A percentile compares a stretch with the other conserved stretches of the same genome.
Conservation (phyloP, 1,140 invertebrate genomes). For the Lerema accius region DNA sequence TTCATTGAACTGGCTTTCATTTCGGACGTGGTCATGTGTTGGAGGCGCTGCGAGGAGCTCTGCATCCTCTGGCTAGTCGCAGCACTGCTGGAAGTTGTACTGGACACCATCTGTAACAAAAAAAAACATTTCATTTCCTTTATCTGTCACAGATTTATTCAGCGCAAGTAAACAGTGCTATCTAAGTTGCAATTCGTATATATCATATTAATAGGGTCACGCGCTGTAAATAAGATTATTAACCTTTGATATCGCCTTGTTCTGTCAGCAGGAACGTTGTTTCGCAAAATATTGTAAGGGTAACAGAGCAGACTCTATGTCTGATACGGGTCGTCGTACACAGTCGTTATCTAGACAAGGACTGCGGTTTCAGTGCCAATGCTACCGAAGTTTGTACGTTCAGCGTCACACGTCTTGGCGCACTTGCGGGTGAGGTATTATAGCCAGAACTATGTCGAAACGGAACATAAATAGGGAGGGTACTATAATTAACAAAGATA, state of each 20-base stretch:
- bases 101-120: slow-evolving; percentile 78
- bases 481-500: slow-evolving; percentile 13
- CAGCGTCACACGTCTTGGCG: slow-evolving; percentile 77
- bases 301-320: slow-evolving; percentile 28
- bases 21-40: slow-evolving; percentile 82
- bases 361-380: slow-evolving; percentile 79
- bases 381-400: slow-evolving; percentile 58
- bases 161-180: slow-evolving; percentile 27
- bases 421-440: slow-evolving; percentile 63
- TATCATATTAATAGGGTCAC: slow-evolving; percentile 19
- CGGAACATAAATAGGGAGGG: slow-evolving; percentile 55
- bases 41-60: slow-evolving; percentile 76
- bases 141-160: not conserved
- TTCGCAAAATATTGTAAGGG: slow-evolving; percentile 21
- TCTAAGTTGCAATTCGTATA: slow-evolving; percentile 14
- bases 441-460: slow-evolving; percentile 58
- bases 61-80: slow-evolving; percentile 83
- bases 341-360: slow-evolving; percentile 73
- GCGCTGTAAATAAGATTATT: slow-evolving; percentile 39
- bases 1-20: slow-evolving; percentile 88
- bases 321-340: slow-evolving; percentile 57
- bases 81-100: slow-evolving; percentile 84
- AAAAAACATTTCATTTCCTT: slow-evolving; percentile 21
- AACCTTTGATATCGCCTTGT: slow-evolving; percentile 37
- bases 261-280: slow-evolving; percentile 15